Evolutionary conservation across 2,797 vertebrate genomes (phyloP).

Genomic region (Gymnoscopelus braueri): DNA sequence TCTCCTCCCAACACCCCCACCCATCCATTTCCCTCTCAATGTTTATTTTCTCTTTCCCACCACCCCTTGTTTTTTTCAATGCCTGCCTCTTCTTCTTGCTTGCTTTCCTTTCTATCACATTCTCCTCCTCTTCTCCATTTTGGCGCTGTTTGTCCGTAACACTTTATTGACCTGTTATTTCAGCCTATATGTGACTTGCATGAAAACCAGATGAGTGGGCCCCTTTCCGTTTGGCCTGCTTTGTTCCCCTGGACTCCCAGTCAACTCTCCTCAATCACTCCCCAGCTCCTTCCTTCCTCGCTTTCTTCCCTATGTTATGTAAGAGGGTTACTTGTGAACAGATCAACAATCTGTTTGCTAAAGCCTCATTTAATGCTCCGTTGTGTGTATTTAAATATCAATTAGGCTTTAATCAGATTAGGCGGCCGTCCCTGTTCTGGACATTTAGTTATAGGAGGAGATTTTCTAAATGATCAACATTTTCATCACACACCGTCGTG

Average conservation of each 20-base stretch:
- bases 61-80: not conserved
- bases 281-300: conserved; percentile 34
- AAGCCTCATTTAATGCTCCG: not conserved
- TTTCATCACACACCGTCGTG: too few species aligned
- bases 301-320: conserved; percentile 53
- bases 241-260: conserved; percentile 60
- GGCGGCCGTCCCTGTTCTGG: too few species aligned
- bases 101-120: not conserved
- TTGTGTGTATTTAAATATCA: too few species aligned
- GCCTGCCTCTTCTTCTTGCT: not conserved
- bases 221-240: conserved; percentile 49
- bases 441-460: too few species aligned
- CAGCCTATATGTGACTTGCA: conserved; percentile 52
- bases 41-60: conserved; percentile 3
- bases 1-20: conserved; percentile 4
- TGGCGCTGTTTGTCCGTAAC: not conserved
- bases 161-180: not conserved
- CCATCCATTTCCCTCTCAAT: not conserved
- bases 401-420: too few species aligned
- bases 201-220: conserved; percentile 56
- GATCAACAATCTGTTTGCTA: conserved; percentile 12
- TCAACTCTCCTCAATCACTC: conserved; percentile 46
- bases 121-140: not conserved
- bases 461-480: too few species aligned
- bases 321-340: conserved; percentile 40